These are phyloP conservation scores for Cyrtorhinus lividipennis DNA, from an alignment of 1,140 invertebrate genomes.

Conservation along the genomic window DNA sequence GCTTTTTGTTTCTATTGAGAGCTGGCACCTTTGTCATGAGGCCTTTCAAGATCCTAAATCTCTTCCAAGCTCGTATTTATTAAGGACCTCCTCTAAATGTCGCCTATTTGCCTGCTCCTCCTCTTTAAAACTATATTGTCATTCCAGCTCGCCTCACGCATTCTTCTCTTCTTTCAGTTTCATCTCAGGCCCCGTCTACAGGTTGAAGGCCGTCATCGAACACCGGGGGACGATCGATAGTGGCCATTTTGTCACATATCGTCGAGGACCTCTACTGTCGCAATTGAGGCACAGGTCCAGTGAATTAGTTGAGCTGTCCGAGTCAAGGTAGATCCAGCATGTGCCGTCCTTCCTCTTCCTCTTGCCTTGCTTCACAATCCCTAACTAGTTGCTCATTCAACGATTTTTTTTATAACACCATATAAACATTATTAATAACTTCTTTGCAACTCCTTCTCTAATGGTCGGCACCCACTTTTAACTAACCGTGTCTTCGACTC, in stretches of 20 bases:
- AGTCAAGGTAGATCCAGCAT: slow-evolving; percentile 18
- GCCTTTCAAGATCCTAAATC: no score
- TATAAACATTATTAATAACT: no score
- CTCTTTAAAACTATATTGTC: no score
- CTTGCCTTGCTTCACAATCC: background rate
- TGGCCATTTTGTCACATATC: slow-evolving; percentile 85
- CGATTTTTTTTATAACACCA: slow-evolving; percentile 6
- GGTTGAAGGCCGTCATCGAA: slow-evolving; percentile 69
- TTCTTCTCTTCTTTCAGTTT: slow-evolving; percentile 19
- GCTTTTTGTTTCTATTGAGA: no score
- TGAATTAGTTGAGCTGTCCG: slow-evolving; percentile 15
- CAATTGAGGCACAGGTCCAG: slow-evolving; percentile 26
- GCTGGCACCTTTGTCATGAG: no score
- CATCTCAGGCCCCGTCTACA: slow-evolving; percentile 39
- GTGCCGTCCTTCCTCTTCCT: slow-evolving; percentile 1
- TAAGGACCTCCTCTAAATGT: no score
- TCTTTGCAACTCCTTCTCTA: no score
- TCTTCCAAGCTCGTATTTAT: no score
- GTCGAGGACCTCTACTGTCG: slow-evolving; percentile 39
- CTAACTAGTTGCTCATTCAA: background rate
- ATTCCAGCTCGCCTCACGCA: no score
- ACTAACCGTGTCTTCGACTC: no score
- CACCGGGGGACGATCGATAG: slow-evolving; percentile 71
- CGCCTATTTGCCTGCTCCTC: no score
- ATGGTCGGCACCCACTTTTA: no score